Base-by-base conservation (phyloP, 2,113 vertebrate genomes). In the Odocoileus virginianus region DNA sequence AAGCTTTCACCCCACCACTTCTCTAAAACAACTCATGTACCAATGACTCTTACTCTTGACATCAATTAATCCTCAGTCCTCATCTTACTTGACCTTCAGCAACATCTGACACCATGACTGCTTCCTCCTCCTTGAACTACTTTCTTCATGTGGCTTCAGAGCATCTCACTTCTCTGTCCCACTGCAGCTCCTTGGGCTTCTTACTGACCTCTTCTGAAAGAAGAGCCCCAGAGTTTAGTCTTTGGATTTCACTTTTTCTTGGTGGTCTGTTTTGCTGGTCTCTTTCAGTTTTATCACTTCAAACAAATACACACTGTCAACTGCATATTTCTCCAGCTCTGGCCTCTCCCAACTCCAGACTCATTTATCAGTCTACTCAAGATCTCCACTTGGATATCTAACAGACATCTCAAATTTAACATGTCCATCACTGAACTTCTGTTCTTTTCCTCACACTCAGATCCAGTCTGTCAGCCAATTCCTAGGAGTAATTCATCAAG, bases 401-500 rank as follows among this genome's bases (percentile, higher is more conserved):
- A 79, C 7, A 50, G 47, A 91, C 76, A 67, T 57, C 71, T 96
- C 61, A 91, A 82, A 85, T 76, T n/a, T 43, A 94, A 94, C 43
- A 60, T 91, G 40, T 55, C 95, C 78, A 83, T 74, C 55, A 90
- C 81, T 30, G 60, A 89, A 87, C 97, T 92, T 47, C 60, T 89
- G 45, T 81, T 92, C 79, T 76, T 82, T 85, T 43, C 71, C 60
- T 92, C 81, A 87, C 74, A 78, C 82, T 89, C 85, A 96, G 60
- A 96, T 76, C 55, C 92, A 94, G 90, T 89, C 71, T 58, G 8
- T 78, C 71, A 57, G 78, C 21, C 67, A 94, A 54, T 52, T 79
- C 71, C 81, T 45, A 12, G 43, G n/a, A 45, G 8, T 54, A 78
- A 87, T 57, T n/a, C 60, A 50, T 43, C 33, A 86, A 19, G 57